Percentiles rank a stretch among this genome's conserved stretches.
These are phyloP conservation scores for Drosophila rellima DNA, from an alignment of 2,888 invertebrate species.

Conservation along the genomic window DNA sequence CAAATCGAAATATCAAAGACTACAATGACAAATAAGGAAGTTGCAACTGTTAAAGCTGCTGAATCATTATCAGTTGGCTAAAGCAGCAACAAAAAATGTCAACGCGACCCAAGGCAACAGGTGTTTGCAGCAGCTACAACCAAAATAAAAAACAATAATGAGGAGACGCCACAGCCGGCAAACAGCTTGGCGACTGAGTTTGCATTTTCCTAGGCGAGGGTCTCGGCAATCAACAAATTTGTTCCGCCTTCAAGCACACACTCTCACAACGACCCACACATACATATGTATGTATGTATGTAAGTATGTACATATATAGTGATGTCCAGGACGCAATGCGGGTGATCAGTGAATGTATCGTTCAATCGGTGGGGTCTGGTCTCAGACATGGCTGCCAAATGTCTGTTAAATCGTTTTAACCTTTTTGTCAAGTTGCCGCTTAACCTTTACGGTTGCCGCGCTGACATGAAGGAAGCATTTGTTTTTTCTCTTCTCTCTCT, in stretches of 20 bases:
- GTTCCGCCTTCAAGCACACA: slow-evolving; percentile 68
- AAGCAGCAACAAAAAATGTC: slow-evolving; percentile 61
- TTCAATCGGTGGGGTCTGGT: slow-evolving; percentile 42
- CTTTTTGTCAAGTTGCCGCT: slow-evolving; percentile 84
- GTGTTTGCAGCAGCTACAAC: slow-evolving; percentile 53
- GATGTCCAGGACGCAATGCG: slow-evolving; percentile 59
- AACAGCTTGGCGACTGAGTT: slow-evolving; percentile 45
- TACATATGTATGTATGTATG: background rate
- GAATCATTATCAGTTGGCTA: slow-evolving; percentile 65
- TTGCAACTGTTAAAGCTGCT: slow-evolving; percentile 53
- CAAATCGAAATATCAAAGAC: slow-evolving; percentile 57
- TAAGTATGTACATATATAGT: background rate
- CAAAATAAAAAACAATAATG: slow-evolving; percentile 48
- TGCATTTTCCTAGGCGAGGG: slow-evolving; percentile 57
- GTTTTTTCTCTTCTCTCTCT: slow-evolving; percentile 20
- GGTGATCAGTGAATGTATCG: slow-evolving; percentile 53
- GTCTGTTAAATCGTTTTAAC: slow-evolving; percentile 81
- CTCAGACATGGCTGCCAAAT: slow-evolving; percentile 59
- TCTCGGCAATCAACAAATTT: slow-evolving; percentile 56
- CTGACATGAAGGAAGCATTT: slow-evolving; percentile 79
- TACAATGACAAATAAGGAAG: slow-evolving; percentile 81
- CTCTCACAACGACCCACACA: slow-evolving; percentile 3
- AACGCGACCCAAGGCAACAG: slow-evolving; percentile 60
- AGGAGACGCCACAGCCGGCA: slow-evolving; percentile 36
- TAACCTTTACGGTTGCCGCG: slow-evolving; percentile 79